A percentile compares a stretch with the other conserved stretches of the same genome.
Evolutionary conservation across 2,113 vertebrate genomes (phyloP).

Genomic region (Trachemys scripta): DNA sequence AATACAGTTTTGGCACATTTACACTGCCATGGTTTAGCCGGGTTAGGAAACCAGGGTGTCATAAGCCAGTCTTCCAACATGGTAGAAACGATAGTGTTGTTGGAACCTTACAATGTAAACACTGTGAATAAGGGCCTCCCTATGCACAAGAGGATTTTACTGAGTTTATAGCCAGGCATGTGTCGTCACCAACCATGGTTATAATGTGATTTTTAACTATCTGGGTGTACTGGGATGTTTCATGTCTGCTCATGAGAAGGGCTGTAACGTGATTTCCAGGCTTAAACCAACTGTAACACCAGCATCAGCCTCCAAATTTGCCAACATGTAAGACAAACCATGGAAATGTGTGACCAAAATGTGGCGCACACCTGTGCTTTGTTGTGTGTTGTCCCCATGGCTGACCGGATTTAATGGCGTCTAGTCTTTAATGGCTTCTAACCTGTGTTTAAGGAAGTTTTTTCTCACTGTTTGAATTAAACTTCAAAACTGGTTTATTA

Average conservation of each 20-base stretch:
- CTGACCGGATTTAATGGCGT: not conserved
- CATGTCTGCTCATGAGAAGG: not conserved
- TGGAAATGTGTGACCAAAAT: not conserved
- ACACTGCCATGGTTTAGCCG: conserved; percentile 39
- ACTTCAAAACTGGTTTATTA: not conserved
- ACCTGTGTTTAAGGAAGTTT: not conserved
- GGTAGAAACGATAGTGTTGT: not conserved
- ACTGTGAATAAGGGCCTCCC: not conserved
- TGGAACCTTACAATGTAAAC: not conserved
- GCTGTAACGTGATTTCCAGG: not conserved
- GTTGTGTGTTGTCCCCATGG: not conserved
- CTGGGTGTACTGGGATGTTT: not conserved
- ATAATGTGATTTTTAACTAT: not conserved
- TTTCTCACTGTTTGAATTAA: not conserved
- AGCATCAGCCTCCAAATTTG: not conserved
- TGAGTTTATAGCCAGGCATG: not conserved
- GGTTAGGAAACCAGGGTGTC: conserved; percentile 51
- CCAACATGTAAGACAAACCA: not conserved
- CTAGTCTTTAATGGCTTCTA: not conserved
- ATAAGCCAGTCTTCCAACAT: not conserved
- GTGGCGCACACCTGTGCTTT: not conserved
- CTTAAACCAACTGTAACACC: not conserved
- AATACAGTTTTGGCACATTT: conserved; percentile 36
- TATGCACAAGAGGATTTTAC: not conserved
- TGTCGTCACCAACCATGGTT: not conserved